Base-by-base conservation (phyloP, 2,888 invertebrate genomes). In the Aelia acuminata region DNA sequence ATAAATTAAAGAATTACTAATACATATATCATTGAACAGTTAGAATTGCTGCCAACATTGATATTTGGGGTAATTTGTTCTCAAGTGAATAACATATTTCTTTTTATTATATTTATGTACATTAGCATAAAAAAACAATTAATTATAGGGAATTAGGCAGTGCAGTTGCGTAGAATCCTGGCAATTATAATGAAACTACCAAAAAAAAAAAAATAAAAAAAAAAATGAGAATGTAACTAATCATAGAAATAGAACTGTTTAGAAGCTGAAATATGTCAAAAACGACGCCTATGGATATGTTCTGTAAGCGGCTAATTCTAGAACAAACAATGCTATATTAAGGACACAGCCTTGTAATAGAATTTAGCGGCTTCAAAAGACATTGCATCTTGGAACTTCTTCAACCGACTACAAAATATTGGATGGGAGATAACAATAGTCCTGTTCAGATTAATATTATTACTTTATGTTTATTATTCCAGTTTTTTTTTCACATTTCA, bases 301-400 rank as follows among this genome's bases (percentile, higher is more conserved):
- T 63, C 63, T 63, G 18, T 63, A 31, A 63, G 63, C 15, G 31
- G 63, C 18, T 63, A 63, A 63, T 63, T 31, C 31, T 63, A 63
- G 63, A 63, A 63, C 63, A 31, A 63, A 63, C 63, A 63, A 63
- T 63, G 31, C 63, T 63, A 63, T 63, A 63, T 31, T 63, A 63
- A 63, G 63, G 13, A 31, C 0, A 63, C 63, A 63, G 31, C 63
- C 63, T 63, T 63, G 63, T 63, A 63, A 63, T 63, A 63, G 63
- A 63, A 63, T 63, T 20, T 63, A 63, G 63, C 63, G 18, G 63
- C 63, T 31, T 63, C 63, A 8, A 35, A 26, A 63, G 63, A 31
- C 63, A 63, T 11, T 63, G 63, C 63, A 63, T 63, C 63, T 63
- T 63, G 63, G 63, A 31, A 63, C 31, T 20, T 31, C 31, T 63